These are phyloP conservation scores for Apocrypta bakeri DNA, from an alignment of 1,140 invertebrate genomes.

Conservation along the genomic window DNA sequence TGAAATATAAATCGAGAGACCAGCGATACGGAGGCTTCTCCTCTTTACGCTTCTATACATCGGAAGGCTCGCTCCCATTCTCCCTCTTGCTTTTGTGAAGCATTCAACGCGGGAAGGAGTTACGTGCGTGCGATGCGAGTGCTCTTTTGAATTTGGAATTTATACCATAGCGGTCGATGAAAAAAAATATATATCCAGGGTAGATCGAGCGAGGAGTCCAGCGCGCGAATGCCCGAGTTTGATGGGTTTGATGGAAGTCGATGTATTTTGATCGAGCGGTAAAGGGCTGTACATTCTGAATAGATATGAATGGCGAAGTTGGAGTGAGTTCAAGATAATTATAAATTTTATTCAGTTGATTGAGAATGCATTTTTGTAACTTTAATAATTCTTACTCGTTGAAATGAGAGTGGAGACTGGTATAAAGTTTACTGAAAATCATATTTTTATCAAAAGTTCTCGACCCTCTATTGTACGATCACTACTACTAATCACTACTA, in stretches of 20 bases:
- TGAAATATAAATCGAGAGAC: slow-evolving; percentile 34
- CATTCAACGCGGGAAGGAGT: slow-evolving; percentile 5
- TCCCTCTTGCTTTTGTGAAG: background rate
- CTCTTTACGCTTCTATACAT: background rate
- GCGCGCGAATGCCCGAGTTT: background rate
- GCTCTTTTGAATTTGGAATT: slow-evolving; percentile 46
- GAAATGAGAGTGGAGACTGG: too few species aligned
- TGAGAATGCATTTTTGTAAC: background rate
- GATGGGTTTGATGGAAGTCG: background rate
- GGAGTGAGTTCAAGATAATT: background rate
- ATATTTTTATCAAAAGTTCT: background rate
- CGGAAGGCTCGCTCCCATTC: background rate
- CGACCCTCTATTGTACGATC: background rate
- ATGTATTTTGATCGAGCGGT: background rate
- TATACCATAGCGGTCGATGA: background rate
- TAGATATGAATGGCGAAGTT: background rate
- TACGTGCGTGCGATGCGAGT: background rate
- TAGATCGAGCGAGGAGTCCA: background rate
- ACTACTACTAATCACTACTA: background rate
- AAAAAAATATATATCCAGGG: slow-evolving; percentile 1
- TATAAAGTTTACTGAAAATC: background rate
- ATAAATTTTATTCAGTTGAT: background rate
- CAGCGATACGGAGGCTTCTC: background rate
- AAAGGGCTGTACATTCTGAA: background rate
- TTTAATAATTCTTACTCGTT: background rate